These are phyloP conservation scores for Macquaria ambigua DNA, from an alignment of 2,113 vertebrate species.

Conservation along the genomic window DNA sequence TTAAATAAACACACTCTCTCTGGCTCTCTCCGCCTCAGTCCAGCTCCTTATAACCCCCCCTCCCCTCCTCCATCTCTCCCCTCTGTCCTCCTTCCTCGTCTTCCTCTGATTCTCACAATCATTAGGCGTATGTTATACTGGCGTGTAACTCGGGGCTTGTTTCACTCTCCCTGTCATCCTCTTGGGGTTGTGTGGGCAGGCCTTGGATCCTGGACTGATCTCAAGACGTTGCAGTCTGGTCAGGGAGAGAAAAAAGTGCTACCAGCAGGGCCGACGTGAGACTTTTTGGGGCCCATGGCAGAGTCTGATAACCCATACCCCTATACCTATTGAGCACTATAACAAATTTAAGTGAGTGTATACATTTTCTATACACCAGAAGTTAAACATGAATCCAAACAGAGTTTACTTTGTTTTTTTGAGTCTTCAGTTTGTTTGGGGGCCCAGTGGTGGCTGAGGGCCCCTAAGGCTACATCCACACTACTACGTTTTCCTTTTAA, in stretches of 20 bases:
- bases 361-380: background rate
- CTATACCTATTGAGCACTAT: background rate
- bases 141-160: conserved; percentile 53
- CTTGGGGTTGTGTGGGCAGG: conserved; percentile 65
- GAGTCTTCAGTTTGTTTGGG: background rate
- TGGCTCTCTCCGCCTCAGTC: conserved; percentile 35
- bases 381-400: background rate
- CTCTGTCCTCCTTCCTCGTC: conserved; percentile 40
- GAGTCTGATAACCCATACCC: conserved; percentile 3
- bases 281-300: conserved; percentile 1
- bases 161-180: conserved; percentile 65
- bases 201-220: conserved; percentile 50
- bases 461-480: background rate
- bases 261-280: conserved; percentile 25
- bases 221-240: conserved; percentile 58
- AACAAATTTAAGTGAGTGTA: background rate
- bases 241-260: conserved; percentile 33
- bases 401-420: background rate
- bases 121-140: conserved; percentile 58
- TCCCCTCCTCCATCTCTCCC: conserved; percentile 6
- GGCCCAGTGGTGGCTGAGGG: background rate
- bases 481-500: too few species aligned
- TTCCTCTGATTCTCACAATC: conserved; percentile 75
- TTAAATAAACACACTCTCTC: conserved; percentile 83
- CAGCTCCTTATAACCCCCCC: conserved; percentile 10